Conservation (phyloP, 1,140 invertebrate genomes). For the Copidosoma floridanum region DNA sequence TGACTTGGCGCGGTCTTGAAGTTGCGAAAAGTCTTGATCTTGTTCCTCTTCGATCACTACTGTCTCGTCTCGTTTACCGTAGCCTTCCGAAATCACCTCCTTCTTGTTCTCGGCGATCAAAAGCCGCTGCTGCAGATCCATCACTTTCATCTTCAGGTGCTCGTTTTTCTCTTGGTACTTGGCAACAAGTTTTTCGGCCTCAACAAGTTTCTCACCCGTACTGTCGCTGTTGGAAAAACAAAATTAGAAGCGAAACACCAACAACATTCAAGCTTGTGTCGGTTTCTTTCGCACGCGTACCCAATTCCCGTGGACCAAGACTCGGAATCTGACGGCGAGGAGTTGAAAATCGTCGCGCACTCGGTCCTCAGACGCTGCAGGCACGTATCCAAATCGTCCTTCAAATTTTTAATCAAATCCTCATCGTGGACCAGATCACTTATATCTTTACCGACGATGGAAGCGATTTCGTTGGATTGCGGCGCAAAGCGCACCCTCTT, state of each 20-base stretch:
- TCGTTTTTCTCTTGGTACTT: slow-evolving; percentile 57
- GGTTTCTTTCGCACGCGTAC: too few relatives aligned
- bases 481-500: slow-evolving; percentile 70
- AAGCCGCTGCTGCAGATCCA: slow-evolving; percentile 53
- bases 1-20: slow-evolving; percentile 56
- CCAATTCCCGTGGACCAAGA: slow-evolving; percentile 18
- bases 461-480: slow-evolving; percentile 63
- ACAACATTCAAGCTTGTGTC: too few relatives aligned
- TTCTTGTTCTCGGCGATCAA: slow-evolving; percentile 56
- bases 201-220: slow-evolving; percentile 47
- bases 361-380: slow-evolving; percentile 65
- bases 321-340: slow-evolving; percentile 52
- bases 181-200: slow-evolving; percentile 54
- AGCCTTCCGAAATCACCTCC: slow-evolving; percentile 68
- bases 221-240: slow-evolving; percentile 44
- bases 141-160: slow-evolving; percentile 62
- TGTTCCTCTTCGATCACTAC: slow-evolving; percentile 34
- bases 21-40: slow-evolving; percentile 46
- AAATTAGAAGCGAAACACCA: too few relatives aligned
- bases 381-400: slow-evolving; percentile 64
- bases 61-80: slow-evolving; percentile 53
- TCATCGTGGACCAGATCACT: slow-evolving; percentile 47
- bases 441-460: slow-evolving; percentile 59
- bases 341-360: slow-evolving; percentile 65
- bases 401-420: slow-evolving; percentile 62